Conservation (phyloP, 2,888 invertebrate genomes). For the Mantis religiosa region DNA sequence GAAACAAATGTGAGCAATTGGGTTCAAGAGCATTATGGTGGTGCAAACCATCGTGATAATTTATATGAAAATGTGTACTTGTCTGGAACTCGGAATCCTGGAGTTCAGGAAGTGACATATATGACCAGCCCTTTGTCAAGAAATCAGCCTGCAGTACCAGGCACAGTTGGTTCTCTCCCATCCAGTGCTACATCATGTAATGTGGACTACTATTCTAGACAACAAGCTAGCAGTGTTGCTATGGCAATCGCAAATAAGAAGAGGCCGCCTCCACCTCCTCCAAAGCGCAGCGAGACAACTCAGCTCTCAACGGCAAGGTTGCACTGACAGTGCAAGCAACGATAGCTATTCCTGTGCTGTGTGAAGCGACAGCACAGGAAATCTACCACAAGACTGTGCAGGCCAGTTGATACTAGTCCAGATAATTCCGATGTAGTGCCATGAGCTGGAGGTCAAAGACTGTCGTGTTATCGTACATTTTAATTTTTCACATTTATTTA, state of each 20-base stretch:
- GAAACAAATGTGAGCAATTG: constrained; percentile 84
- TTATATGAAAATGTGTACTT: constrained; percentile 73
- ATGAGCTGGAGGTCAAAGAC: not conserved
- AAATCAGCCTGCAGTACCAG: constrained; percentile 4
- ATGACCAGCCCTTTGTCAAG: constrained; percentile 5
- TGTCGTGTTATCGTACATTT: not conserved
- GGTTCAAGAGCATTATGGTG: constrained; percentile 84
- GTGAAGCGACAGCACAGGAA: not conserved
- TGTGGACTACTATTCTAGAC: constrained; percentile 20
- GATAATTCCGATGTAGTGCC: not conserved
- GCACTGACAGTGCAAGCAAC: constrained; percentile 22
- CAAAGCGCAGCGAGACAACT: constrained; percentile 84
- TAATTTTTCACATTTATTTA: not conserved
- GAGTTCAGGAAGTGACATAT: constrained; percentile 22
- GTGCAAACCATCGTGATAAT: constrained; percentile 47
- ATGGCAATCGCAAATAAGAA: constrained; percentile 53
- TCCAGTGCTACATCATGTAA: not conserved
- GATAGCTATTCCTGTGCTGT: constrained; percentile 2
- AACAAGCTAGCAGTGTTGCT: constrained; percentile 28
- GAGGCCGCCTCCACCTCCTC: constrained; percentile 85
- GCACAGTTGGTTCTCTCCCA: not conserved
- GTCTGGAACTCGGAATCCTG: constrained; percentile 19
- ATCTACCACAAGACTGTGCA: not conserved
- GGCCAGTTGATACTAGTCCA: not conserved
- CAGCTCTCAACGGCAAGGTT: constrained; percentile 57